Percentiles rank a stretch among this genome's conserved stretches.
Conservation (phyloP, 2,888 invertebrate genomes). For the Nowickia ferox region DNA sequence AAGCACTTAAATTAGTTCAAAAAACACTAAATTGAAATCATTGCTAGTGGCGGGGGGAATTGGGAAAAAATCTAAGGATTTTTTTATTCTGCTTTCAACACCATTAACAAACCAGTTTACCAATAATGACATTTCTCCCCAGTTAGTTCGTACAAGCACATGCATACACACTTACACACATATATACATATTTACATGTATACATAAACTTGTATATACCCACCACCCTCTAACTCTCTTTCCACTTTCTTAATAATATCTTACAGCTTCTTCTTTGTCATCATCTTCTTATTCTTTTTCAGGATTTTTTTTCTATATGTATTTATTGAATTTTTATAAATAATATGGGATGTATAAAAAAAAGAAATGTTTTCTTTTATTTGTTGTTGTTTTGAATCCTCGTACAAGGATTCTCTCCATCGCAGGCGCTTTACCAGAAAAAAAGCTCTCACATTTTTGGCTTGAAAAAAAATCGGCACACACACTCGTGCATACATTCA, state of each 20-base stretch:
- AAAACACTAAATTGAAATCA: background rate
- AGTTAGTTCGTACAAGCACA: background rate
- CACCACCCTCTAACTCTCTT: conserved; percentile 14
- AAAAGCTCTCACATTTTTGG: conserved; percentile 68
- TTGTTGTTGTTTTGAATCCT: conserved; percentile 60
- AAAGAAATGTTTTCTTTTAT: conserved; percentile 65
- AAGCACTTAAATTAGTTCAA: background rate
- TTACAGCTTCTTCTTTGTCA: conserved; percentile 58
- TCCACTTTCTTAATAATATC: conserved; percentile 21
- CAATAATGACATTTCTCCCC: conserved; percentile 70
- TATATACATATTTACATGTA: background rate
- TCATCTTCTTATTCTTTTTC: conserved; percentile 24
- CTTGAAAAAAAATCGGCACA: conserved; percentile 47
- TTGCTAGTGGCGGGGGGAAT: conserved; percentile 22
- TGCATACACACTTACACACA: background rate
- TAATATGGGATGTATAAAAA: conserved; percentile 58
- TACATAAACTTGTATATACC: conserved; percentile 6
- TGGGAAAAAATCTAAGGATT: conserved; percentile 47
- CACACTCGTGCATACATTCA: conserved; percentile 47
- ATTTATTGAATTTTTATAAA: conserved; percentile 73
- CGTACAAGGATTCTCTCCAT: conserved; percentile 73
- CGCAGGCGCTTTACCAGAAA: conserved; percentile 68
- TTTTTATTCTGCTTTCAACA: conserved; percentile 60
- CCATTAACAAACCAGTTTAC: conserved; percentile 70
- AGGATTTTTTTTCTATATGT: conserved; percentile 65